Evolutionary conservation across 1,140 invertebrate genomes (phyloP).

Genomic region (Centruroides sculpturatus): DNA sequence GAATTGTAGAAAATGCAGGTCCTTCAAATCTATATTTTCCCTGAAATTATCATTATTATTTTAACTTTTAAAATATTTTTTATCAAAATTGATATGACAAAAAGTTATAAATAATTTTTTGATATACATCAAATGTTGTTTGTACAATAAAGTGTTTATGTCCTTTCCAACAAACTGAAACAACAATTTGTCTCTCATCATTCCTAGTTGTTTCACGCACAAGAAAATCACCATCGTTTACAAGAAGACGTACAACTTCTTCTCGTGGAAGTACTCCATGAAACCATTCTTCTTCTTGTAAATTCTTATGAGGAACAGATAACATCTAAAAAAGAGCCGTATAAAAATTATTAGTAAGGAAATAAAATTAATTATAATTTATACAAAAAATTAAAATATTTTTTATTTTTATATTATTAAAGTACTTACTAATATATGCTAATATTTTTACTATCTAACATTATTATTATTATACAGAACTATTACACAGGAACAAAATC

Average conservation of each 20-base stretch:
- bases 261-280: constrained; percentile 90
- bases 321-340: too few species aligned
- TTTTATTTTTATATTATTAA: too few species aligned
- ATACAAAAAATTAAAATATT: too few species aligned
- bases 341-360: too few species aligned
- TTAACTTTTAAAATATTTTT: too few species aligned
- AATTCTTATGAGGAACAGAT: background rate
- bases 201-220: constrained; percentile 85
- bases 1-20: constrained; percentile 76
- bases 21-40: constrained; percentile 88
- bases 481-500: too few species aligned
- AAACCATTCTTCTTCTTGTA: constrained; percentile 81
- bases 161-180: constrained; percentile 86
- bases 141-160: constrained; percentile 97
- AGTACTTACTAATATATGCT: too few species aligned
- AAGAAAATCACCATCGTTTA: constrained; percentile 81
- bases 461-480: too few species aligned
- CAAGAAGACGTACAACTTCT: constrained; percentile 82
- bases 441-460: too few species aligned
- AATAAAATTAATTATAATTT: too few species aligned
- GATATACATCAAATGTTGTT: constrained; percentile 48
- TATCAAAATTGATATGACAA: too few species aligned
- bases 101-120: too few species aligned
- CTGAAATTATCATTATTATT: constrained; percentile 29
- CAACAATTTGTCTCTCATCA: constrained; percentile 69